phyloP scores from a whole-genome alignment of 1,140 invertebrate genomes.

The Metaphire vulgaris region DNA sequence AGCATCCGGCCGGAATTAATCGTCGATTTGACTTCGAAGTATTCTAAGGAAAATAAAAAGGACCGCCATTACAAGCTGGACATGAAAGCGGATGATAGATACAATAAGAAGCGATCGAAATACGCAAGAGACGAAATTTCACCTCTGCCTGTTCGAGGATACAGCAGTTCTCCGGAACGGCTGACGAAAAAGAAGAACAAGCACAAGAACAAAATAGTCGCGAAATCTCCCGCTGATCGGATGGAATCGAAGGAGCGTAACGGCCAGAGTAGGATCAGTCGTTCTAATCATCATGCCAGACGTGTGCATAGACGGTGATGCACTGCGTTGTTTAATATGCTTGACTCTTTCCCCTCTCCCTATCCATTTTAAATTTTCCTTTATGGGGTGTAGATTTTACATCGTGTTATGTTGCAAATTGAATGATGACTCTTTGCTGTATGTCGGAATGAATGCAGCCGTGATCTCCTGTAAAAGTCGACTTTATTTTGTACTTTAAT shows the following conservation, averaged over 20 bases:
- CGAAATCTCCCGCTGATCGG: not conserved
- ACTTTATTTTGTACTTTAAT: no score
- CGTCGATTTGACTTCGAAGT: not conserved
- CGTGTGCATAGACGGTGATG: not conserved
- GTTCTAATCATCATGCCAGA: not conserved
- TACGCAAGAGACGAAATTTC: not conserved
- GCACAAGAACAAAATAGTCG: not conserved
- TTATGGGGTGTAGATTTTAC: not conserved
- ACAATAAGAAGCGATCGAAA: not conserved
- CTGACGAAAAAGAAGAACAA: not conserved
- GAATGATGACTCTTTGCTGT: not conserved
- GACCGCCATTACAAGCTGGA: not conserved
- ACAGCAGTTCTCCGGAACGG: not conserved
- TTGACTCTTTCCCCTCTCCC: no score
- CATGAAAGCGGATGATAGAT: not conserved
- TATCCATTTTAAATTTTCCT: no score
- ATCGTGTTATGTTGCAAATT: not conserved
- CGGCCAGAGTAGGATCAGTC: not conserved
- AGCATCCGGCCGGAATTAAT: not conserved
- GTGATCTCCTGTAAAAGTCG: not conserved
- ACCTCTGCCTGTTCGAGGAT: not conserved
- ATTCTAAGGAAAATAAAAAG: not conserved
- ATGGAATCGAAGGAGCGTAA: not conserved
- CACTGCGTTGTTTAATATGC: not conserved
- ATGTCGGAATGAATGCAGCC: not conserved